Conservation (phyloP, 37 sponge, comb jelly and placozoan genomes). For the Halichondria panicea region DNA sequence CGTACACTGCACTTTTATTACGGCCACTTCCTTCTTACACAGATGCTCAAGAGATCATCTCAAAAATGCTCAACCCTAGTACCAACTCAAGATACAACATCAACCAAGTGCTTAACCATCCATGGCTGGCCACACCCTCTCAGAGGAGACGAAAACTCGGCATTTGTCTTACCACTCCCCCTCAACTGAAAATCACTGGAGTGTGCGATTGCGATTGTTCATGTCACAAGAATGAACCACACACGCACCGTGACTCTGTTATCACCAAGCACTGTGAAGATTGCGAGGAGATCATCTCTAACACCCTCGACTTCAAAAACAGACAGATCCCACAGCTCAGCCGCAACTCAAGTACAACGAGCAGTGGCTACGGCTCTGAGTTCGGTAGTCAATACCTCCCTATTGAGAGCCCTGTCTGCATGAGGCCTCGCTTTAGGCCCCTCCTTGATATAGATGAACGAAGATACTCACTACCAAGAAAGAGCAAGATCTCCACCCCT, state of each 20-base stretch:
- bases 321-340: background rate
- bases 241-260: constrained; percentile 2
- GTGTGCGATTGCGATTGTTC: constrained; percentile 18
- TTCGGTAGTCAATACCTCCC: constrained; percentile 23
- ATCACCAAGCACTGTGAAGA: constrained; percentile 34
- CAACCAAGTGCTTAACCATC: constrained; percentile 58
- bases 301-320: background rate
- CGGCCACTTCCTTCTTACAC: background rate
- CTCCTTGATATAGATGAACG: background rate
- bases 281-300: constrained; percentile 20
- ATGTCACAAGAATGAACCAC: constrained; percentile 3
- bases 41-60: constrained; percentile 44
- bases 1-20: no score
- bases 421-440: no score
- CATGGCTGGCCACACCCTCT: constrained; percentile 46
- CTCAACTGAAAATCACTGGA: background rate
- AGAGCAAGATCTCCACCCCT: no score
- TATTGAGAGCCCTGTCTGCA: background rate
- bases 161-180: constrained; percentile 1
- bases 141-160: background rate
- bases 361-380: constrained; percentile 51
- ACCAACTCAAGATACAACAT: constrained; percentile 49
- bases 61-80: constrained; percentile 60
- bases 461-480: background rate
- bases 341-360: constrained; percentile 13